Base-by-base conservation (phyloP, 2,797 vertebrate genomes). In the Acomys russatus region DNA sequence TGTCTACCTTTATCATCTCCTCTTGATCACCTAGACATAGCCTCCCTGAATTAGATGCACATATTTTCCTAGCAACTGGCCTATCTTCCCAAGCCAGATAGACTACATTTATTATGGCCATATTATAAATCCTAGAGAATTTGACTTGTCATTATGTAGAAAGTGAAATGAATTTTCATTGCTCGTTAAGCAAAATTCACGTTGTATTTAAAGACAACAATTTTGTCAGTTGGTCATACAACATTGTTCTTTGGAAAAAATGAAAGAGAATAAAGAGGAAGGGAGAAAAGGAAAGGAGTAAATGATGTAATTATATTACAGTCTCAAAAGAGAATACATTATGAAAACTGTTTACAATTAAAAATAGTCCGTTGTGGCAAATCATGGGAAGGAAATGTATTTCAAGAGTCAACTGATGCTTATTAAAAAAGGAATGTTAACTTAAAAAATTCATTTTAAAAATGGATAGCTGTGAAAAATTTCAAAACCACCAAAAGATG, bases 91-190 rank as follows among this genome's bases (percentile, higher is more conserved):
- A 30, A 28, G 8, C 28, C 17, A 49, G 88, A 88, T 80, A 90
- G 94, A 92, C 70, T 90, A 38, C 17, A 71, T 73, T 94, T 94
- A 97, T 83, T 78, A 63, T 94, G 59, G 25, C 6, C 30, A n/a
- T 25, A 76, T 54, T 83, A 30, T 30, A 85, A 70, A 84, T 86
- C 33, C 89, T 64, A 91, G 28, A 94, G n/a, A 92, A 94, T 91
- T 89, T 80, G 74, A 83, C 63, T 71, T 56, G 38, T 74, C 74
- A 70, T 91, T 94, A 92, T 89, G 7, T 63, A 23, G 35, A 80
- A 96, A 86, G n/a, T 80, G 28, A 93, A 96, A 93, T 92, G 91
- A 89, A 79, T 94, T 95, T 96, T 80, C 56, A 68, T 87, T 88
- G 3, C 3, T 74, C 71, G 68, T 91, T 96, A 84, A 96, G 18